These are phyloP conservation scores for Lates calcarifer DNA, from an alignment of 2,113 vertebrate species.

Conservation along the genomic window DNA sequence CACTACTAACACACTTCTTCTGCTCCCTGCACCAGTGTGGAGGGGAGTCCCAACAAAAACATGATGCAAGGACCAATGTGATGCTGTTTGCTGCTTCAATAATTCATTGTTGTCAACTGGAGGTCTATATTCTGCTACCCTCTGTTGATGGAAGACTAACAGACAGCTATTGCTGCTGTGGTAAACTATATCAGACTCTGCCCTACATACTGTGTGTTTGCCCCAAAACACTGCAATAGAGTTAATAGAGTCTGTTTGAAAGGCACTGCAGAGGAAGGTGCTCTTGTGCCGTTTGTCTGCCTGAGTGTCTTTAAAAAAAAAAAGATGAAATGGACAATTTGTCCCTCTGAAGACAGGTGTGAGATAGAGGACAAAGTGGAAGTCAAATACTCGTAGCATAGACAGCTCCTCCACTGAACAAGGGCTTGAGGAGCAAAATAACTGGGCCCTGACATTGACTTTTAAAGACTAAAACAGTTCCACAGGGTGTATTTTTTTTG, in stretches of 20 bases:
- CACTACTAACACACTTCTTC: slow-evolving; percentile 11
- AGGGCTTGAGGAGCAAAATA: not conserved
- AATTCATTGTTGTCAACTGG: not conserved
- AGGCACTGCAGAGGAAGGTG: not conserved
- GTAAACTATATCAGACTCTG: not conserved
- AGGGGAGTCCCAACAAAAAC: slow-evolving; percentile 29
- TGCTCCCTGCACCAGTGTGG: not conserved
- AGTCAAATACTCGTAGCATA: not conserved
- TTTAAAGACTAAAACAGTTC: not conserved
- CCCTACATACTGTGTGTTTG: not conserved
- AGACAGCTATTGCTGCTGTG: not conserved
- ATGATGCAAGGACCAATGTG: not conserved
- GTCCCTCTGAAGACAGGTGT: not conserved
- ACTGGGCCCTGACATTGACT: not conserved
- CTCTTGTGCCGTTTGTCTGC: not conserved
- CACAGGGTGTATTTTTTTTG: not conserved
- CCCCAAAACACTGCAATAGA: not conserved
- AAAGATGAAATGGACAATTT: too few relatives aligned
- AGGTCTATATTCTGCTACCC: not conserved
- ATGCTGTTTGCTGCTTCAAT: slow-evolving; percentile 14
- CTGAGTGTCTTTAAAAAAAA: not conserved
- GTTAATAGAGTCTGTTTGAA: not conserved
- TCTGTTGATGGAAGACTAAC: not conserved
- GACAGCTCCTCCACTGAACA: not conserved
- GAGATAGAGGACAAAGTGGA: not conserved